phyloP scores from a whole-genome alignment of 2,888 invertebrate genomes.

The Asteroscopus sphinx region DNA sequence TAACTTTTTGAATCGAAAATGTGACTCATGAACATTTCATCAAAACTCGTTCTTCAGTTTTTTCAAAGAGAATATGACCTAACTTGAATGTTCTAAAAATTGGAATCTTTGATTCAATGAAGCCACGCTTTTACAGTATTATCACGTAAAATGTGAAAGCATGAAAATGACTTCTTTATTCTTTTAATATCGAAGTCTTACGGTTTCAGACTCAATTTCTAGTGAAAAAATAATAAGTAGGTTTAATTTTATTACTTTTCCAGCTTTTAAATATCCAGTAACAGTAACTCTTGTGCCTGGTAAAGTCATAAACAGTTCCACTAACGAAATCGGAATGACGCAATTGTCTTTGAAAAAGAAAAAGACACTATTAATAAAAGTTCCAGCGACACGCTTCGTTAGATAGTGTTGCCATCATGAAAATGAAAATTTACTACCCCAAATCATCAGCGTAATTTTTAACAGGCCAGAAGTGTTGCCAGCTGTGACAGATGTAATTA shows the following conservation, averaged over 20 bases:
- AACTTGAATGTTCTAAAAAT: slow-evolving; percentile 15
- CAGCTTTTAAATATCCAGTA: too few relatives aligned
- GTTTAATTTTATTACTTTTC: too few relatives aligned
- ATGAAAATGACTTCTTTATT: slow-evolving; percentile 41
- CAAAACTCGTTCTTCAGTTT: slow-evolving; percentile 17
- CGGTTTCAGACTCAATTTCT: slow-evolving; percentile 13
- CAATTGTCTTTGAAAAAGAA: slow-evolving; percentile 24
- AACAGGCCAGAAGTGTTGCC: slow-evolving; percentile 47
- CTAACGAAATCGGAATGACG: slow-evolving; percentile 27
- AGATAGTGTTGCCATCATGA: slow-evolving; percentile 44
- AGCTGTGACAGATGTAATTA: slow-evolving; percentile 63
- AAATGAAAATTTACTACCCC: slow-evolving; percentile 51
- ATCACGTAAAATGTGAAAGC: slow-evolving; percentile 35
- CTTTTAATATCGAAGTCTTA: slow-evolving; percentile 34
- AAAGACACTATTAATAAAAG: slow-evolving; percentile 42
- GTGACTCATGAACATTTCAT: slow-evolving; percentile 18
- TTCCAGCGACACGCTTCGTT: slow-evolving; percentile 33
- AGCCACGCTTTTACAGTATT: slow-evolving; percentile 33
- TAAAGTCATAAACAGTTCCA: slow-evolving; percentile 17
- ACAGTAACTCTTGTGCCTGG: too few relatives aligned
- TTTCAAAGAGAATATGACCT: slow-evolving; percentile 19
- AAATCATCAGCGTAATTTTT: slow-evolving; percentile 54
- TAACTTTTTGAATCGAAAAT: slow-evolving; percentile 22
- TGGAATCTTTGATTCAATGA: slow-evolving; percentile 28
- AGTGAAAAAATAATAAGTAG: slow-evolving; percentile 24